Conservation (phyloP, 2,888 invertebrate genomes). For the Steinernema scapterisci region DNA sequence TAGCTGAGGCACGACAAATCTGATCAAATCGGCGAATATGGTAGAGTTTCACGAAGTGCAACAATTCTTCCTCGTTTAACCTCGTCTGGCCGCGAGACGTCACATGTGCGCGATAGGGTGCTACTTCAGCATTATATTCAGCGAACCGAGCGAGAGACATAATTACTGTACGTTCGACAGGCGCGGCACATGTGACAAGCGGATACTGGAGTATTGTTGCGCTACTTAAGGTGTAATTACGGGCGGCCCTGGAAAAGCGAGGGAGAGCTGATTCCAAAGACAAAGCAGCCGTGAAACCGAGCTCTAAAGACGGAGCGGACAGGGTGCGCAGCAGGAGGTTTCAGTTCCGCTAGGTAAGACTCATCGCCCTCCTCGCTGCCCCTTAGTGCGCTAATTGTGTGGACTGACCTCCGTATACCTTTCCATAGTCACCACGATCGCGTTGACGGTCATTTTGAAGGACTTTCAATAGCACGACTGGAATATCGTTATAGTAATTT, state of each 20-base stretch:
- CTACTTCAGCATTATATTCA: neutral
- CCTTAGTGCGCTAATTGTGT: slow-evolving; percentile 1
- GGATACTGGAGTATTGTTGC: neutral
- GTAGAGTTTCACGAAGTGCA: neutral
- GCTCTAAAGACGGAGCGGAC: neutral
- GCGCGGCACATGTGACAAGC: slow-evolving; percentile 8
- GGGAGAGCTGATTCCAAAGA: neutral
- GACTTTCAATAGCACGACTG: slow-evolving; percentile 8
- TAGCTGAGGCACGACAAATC: neutral
- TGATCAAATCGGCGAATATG: neutral
- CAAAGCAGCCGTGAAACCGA: neutral
- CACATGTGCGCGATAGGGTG: neutral
- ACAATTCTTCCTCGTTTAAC: neutral
- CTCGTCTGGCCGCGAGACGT: neutral
- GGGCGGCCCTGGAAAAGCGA: neutral
- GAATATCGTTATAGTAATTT: slow-evolving; percentile 21
- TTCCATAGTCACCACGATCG: neutral
- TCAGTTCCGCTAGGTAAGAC: neutral
- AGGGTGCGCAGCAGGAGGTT: neutral
- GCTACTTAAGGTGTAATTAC: slow-evolving; percentile 23
- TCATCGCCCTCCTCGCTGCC: neutral
- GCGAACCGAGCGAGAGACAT: neutral
- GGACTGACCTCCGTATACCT: slow-evolving; percentile 16
- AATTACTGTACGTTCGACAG: slow-evolving; percentile 23
- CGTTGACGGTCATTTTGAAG: slow-evolving; percentile 28